These are phyloP conservation scores for Deroplatys truncata DNA, from an alignment of 2,888 invertebrate genomes.

Conservation along the genomic window DNA sequence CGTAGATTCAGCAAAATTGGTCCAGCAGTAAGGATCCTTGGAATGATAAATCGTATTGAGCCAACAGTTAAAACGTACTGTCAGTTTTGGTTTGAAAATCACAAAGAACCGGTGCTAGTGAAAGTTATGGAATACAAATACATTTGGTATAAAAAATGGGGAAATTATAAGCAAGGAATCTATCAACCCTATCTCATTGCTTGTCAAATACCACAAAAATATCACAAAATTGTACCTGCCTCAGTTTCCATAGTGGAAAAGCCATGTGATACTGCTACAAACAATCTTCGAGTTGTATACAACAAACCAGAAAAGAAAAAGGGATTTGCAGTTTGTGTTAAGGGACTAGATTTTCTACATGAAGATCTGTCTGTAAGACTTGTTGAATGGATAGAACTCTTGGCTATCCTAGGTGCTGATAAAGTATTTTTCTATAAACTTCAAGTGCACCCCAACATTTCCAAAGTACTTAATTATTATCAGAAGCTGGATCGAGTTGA, in stretches of 20 bases:
- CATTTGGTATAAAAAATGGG: conserved; percentile 93
- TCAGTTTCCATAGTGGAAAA: conserved; percentile 83
- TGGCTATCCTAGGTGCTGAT: conserved; percentile 82
- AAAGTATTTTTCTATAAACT: conserved; percentile 89
- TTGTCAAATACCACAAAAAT: conserved; percentile 75
- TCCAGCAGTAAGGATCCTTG: conserved; percentile 77
- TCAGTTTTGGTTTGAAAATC: conserved; percentile 85
- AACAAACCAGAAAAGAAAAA: conserved; percentile 66
- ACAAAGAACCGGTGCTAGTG: conserved; percentile 74
- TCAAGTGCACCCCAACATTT: conserved; percentile 84
- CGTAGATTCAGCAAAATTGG: conserved; percentile 73
- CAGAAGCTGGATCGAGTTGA: conserved; percentile 62
- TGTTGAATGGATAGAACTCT: conserved; percentile 91
- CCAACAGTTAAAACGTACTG: conserved; percentile 78
- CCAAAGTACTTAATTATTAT: conserved; percentile 70
- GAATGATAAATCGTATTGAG: conserved; percentile 86
- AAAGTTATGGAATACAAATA: conserved; percentile 87
- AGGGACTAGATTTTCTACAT: conserved; percentile 88
- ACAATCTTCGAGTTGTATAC: conserved; percentile 78
- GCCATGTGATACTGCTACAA: conserved; percentile 80
- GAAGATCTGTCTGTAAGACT: conserved; percentile 85
- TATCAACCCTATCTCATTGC: conserved; percentile 89
- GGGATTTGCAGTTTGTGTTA: conserved; percentile 88
- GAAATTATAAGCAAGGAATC: conserved; percentile 85
- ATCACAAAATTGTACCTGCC: conserved; percentile 68